Base-by-base conservation (phyloP, 2,797 vertebrate genomes). In the Melanotaenia parkinsoni region DNA sequence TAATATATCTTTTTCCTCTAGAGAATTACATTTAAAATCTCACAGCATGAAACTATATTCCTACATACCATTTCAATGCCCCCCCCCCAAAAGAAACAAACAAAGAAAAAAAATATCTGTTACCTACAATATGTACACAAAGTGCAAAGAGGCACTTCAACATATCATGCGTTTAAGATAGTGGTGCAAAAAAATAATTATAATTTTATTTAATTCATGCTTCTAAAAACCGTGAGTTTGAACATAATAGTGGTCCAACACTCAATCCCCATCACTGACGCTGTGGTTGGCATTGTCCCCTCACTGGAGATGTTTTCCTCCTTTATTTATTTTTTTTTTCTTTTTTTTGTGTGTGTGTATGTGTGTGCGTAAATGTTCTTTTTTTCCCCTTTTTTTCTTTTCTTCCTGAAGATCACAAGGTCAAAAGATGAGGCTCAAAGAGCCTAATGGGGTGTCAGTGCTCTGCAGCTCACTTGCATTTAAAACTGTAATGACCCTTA, bases 91-190 rank as follows among this genome's bases (percentile, higher is more conserved):
- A 87, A 67, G 37, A 67, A 76, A 79, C 14, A 73, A 79, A 82
- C 37, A 86, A 83, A 72, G 88, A 91, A 65, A 82, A 95, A 93
- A 95, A 90, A 65, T 77, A 88, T 91, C 63, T 86, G 89, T 95
- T 94, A 96, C 92, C 96, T 96, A 97, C 94, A 92, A 95, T 95
- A 96, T 95, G 93, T 96, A 98, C 94, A 95, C 92, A 94, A 95
- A 96, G 96, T 96, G 96, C 96, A 91, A 90, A 89, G 94, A 97
- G 95, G 96, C 97, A 97, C 96, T 95, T 95, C 91, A 95, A 95
- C 79, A 92, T 89, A 94, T 94, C 96, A 97, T 95, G 96, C 95
- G 90, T 92, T 93, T 94, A 95, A 95, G 91, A 95, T 94, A 94
- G 89, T 89, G 92, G 83, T 93, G 94, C 93, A 95, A 93, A 89